A percentile compares a stretch with the other conserved stretches of the same genome.
phyloP scores from a whole-genome alignment of 2,113 vertebrate species.

The Mobula birostris region DNA sequence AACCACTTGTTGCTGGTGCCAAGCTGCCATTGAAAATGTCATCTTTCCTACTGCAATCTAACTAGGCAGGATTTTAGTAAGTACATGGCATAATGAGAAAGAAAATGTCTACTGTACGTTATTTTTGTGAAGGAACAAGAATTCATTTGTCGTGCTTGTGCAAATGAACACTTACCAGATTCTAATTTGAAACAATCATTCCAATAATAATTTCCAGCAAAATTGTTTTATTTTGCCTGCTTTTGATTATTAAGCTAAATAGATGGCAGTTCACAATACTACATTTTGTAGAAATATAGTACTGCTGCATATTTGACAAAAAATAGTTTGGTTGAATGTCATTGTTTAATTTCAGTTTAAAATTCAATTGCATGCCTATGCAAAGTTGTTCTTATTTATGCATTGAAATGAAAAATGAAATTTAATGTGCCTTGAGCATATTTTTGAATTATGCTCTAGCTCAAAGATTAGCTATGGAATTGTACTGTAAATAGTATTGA shows the following conservation, averaged over 20 bases:
- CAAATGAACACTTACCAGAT: neutral
- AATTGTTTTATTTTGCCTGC: neutral
- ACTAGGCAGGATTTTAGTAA: conserved; percentile 54
- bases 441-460: neutral
- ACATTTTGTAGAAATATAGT: neutral
- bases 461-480: neutral
- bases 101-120: conserved; percentile 41
- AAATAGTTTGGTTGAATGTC: neutral
- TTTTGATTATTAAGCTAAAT: conserved; percentile 8
- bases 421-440: conserved; percentile 1
- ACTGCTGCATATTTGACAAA: neutral
- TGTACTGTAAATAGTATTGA: neutral
- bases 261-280: neutral
- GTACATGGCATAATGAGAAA: conserved; percentile 60
- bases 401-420: conserved; percentile 11
- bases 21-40: conserved; percentile 64
- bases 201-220: neutral
- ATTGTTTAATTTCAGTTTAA: neutral
- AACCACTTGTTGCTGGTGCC: conserved; percentile 63
- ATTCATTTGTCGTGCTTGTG: neutral
- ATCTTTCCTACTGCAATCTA: conserved; percentile 56
- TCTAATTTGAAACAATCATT: conserved; percentile 26
- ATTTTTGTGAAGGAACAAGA: neutral
- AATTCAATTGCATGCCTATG: neutral
- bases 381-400: neutral